Evolutionary conservation across 2,797 vertebrate genomes (phyloP).

Genomic region (Arremon brunneinucha): DNA sequence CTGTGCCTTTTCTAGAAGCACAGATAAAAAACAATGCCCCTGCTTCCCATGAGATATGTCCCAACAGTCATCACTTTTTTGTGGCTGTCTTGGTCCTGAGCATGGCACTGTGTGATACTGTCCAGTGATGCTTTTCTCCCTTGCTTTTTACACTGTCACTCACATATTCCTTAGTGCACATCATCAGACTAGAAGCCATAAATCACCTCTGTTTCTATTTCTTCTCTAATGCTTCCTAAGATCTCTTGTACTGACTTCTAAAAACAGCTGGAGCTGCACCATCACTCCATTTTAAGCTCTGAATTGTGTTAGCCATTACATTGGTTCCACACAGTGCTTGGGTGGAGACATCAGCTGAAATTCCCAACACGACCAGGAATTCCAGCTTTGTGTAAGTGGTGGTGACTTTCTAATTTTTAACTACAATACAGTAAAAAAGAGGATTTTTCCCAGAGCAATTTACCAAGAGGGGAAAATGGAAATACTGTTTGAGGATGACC

Average conservation of each 20-base stretch:
- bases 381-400: slow-evolving; percentile 31
- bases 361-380: slow-evolving; percentile 32
- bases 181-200: not conserved
- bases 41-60: not conserved
- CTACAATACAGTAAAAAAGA: slow-evolving; percentile 11
- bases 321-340: slow-evolving; percentile 21
- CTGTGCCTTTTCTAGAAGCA: not conserved
- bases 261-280: slow-evolving; percentile 10
- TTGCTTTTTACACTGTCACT: not conserved
- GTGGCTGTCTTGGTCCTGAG: not conserved
- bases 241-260: not conserved
- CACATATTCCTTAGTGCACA: not conserved
- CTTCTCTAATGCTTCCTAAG: not conserved
- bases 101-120: not conserved
- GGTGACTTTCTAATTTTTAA: slow-evolving; percentile 40
- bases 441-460: slow-evolving; percentile 36
- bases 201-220: slow-evolving; percentile 28
- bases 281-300: slow-evolving; percentile 59
- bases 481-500: slow-evolving; percentile 37
- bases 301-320: slow-evolving; percentile 57
- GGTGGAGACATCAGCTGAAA: slow-evolving; percentile 54
- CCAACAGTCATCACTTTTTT: not conserved
- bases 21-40: not conserved
- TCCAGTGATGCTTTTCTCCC: not conserved
- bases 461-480: not conserved